Evolutionary conservation across 2,113 vertebrate genomes (phyloP).

Genomic region (Hypocryptadius cinnamomeus): DNA sequence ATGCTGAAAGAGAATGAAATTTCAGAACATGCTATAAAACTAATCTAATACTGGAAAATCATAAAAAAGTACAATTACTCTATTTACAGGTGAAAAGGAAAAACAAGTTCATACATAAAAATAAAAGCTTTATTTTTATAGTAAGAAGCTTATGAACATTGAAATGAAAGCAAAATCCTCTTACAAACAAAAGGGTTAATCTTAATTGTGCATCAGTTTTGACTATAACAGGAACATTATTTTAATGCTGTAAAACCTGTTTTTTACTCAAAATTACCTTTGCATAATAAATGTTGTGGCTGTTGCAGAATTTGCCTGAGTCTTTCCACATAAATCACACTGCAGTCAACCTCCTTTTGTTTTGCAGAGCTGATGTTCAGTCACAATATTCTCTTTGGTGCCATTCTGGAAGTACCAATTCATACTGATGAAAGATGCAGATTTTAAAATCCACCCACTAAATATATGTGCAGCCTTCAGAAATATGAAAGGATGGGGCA

Average conservation of each 20-base stretch:
- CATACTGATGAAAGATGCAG: background rate
- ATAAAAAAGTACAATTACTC: slow-evolving; percentile 57
- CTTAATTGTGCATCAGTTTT: background rate
- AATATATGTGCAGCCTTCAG: background rate
- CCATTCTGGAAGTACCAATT: background rate
- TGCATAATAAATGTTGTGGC: background rate
- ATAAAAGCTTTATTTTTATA: slow-evolving; percentile 23
- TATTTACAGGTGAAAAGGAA: slow-evolving; percentile 56
- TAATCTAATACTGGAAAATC: slow-evolving; percentile 59
- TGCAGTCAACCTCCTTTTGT: background rate
- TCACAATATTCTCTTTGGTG: background rate
- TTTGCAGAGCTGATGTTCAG: background rate
- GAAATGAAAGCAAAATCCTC: background rate
- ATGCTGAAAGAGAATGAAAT: slow-evolving; percentile 64
- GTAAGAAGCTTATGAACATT: slow-evolving; percentile 29
- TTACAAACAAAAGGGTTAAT: slow-evolving; percentile 24
- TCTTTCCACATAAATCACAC: background rate
- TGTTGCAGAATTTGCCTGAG: background rate
- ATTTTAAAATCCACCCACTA: background rate
- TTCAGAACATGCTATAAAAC: slow-evolving; percentile 61
- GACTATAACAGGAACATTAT: background rate
- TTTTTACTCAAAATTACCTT: background rate
- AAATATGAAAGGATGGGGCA: background rate
- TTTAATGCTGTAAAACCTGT: background rate
- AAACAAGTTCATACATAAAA: slow-evolving; percentile 57